phyloP scores from a whole-genome alignment of 2,888 invertebrate genomes.

The Psylliodes chrysocephalus region DNA sequence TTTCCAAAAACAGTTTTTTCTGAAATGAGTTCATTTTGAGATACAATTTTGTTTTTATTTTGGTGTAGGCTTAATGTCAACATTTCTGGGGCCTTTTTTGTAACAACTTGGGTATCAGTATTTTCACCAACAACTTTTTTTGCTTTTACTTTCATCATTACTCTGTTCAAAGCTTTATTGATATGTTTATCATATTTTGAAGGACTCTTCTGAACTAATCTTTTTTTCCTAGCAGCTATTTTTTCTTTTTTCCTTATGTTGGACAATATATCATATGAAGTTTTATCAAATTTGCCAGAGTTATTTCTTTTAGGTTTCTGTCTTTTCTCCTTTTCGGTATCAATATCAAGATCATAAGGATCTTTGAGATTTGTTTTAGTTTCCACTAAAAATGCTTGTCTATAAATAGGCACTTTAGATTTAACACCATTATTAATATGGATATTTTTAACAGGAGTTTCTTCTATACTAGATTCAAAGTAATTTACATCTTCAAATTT shows the following conservation, averaged over 20 bases:
- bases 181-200: conserved; percentile 26
- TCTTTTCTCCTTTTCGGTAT: conserved; percentile 10
- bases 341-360: conserved; percentile 36
- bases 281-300: conserved; percentile 25
- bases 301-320: conserved; percentile 14
- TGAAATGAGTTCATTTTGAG: background rate
- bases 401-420: conserved; percentile 36
- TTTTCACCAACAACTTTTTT: background rate
- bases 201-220: background rate
- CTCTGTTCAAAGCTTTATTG: conserved; percentile 21
- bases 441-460: background rate
- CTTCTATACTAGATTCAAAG: conserved; percentile 25
- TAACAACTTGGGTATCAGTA: background rate
- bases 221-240: conserved; percentile 21
- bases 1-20: background rate
- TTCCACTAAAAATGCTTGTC: conserved; percentile 7
- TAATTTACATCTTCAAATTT: conserved; percentile 19
- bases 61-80: background rate
- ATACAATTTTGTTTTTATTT: background rate
- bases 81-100: background rate
- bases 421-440: background rate
- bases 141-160: conserved; percentile 26
- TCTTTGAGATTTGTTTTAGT: conserved; percentile 20
- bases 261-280: conserved; percentile 22
- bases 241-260: conserved; percentile 29